These are phyloP conservation scores for Cylas formicarius DNA, from an alignment of 1,140 invertebrate species.

Conservation along the genomic window DNA sequence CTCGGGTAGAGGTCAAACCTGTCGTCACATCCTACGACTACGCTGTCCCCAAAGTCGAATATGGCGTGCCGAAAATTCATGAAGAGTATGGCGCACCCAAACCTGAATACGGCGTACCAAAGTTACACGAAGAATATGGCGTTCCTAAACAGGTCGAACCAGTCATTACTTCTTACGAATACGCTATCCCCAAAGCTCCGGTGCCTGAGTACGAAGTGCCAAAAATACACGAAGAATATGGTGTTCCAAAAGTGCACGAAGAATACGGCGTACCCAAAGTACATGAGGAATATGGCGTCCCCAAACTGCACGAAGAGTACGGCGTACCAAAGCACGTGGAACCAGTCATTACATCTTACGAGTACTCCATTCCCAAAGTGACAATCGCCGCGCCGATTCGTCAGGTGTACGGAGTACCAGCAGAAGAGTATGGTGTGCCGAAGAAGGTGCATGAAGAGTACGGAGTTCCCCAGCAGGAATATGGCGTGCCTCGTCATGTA, in stretches of 20 bases:
- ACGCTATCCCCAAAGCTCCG: constrained; percentile 5
- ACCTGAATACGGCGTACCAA: not conserved
- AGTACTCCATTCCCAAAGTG: constrained; percentile 1
- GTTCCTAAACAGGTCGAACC: not conserved
- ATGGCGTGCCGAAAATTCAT: not conserved
- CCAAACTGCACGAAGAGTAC: constrained; percentile 1
- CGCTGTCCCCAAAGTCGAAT: constrained; percentile 7
- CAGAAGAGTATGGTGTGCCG: constrained; percentile 9
- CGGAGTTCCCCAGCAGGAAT: constrained; percentile 6
- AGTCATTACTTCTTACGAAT: constrained; percentile 6
- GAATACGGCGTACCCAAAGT: constrained; percentile 11
- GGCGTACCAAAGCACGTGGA: constrained; percentile 7
- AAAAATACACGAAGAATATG: constrained; percentile 5
- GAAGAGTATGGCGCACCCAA: constrained; percentile 2
- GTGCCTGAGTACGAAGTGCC: not conserved
- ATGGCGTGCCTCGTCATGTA: constrained; percentile 4
- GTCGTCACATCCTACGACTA: constrained; percentile 1
- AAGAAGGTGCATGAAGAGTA: constrained; percentile 6
- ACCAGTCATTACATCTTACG: no score
- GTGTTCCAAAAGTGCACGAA: constrained; percentile 1
- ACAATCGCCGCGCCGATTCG: not conserved
- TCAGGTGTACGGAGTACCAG: no score
- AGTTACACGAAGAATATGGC: not conserved
- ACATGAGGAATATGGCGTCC: not conserved
- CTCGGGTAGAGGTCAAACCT: not conserved